phyloP scores from a whole-genome alignment of 1,140 invertebrate genomes.

The Muscidifurax raptorellus region DNA sequence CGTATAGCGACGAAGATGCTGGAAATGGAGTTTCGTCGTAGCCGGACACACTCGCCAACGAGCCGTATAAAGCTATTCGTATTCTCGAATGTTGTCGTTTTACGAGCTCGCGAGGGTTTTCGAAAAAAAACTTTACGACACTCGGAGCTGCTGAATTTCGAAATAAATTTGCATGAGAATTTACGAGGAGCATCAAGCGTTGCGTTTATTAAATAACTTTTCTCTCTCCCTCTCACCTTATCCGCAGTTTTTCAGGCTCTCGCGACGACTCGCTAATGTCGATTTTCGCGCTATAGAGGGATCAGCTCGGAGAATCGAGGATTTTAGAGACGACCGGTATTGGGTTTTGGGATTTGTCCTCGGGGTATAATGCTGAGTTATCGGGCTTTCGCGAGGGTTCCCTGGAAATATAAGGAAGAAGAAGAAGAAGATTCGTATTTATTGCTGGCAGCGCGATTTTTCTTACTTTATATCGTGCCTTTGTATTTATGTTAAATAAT shows the following conservation, averaged over 20 bases:
- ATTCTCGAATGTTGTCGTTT: slow-evolving; percentile 64
- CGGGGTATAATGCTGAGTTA: background rate
- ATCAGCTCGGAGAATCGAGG: background rate
- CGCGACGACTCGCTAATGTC: background rate
- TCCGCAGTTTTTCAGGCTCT: background rate
- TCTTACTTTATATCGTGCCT: background rate
- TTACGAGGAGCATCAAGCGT: slow-evolving; percentile 56
- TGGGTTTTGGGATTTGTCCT: background rate
- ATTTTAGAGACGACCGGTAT: background rate
- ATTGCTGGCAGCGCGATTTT: background rate
- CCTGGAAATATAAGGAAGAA: background rate
- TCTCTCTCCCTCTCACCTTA: background rate
- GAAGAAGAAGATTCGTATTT: background rate
- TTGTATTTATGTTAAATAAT: background rate
- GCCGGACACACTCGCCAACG: slow-evolving; percentile 43
- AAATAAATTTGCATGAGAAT: slow-evolving; percentile 73
- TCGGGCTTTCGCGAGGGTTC: background rate
- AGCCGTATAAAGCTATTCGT: slow-evolving; percentile 62
- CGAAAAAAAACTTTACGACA: slow-evolving; percentile 71
- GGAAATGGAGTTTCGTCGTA: slow-evolving; percentile 59
- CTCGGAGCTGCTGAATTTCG: slow-evolving; percentile 63
- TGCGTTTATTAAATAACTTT: background rate
- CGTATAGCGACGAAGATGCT: slow-evolving; percentile 29
- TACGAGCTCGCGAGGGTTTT: slow-evolving; percentile 71
- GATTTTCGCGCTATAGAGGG: background rate